Conservation (phyloP, 2,888 invertebrate genomes). For the Agonopterix alstromeriana region DNA sequence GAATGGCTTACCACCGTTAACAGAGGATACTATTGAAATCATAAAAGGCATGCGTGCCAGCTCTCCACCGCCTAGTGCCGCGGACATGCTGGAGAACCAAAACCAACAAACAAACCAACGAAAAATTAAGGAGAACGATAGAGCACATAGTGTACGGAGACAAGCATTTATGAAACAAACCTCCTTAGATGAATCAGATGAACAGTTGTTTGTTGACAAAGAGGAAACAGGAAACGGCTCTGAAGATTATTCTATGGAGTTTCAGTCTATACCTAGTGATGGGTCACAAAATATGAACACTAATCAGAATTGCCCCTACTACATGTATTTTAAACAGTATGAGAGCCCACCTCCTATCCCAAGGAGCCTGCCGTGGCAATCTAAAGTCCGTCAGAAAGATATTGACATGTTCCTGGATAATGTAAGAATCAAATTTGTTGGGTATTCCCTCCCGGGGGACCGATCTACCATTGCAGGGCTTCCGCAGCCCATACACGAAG, state of each 20-base stretch:
- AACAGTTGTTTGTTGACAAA: conserved; percentile 84
- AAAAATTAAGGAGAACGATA: conserved; percentile 68
- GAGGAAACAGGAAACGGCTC: conserved; percentile 79
- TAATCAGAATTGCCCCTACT: conserved; percentile 56
- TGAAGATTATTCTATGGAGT: conserved; percentile 79
- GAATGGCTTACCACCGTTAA: conserved; percentile 83
- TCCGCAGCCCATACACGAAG: conserved; percentile 98
- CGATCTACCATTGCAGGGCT: conserved; percentile 93
- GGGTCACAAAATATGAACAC: conserved; percentile 47
- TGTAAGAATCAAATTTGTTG: conserved; percentile 96
- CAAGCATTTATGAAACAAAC: conserved; percentile 94
- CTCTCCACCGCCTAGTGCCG: conserved; percentile 95
- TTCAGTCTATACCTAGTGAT: conserved; percentile 70
- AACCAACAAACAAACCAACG: conserved; percentile 81
- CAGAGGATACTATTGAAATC: conserved; percentile 97
- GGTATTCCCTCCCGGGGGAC: conserved; percentile 93
- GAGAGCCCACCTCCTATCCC: conserved; percentile 66
- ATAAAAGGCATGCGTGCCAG: conserved; percentile 95
- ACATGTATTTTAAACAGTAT: conserved; percentile 63
- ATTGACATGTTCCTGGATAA: conserved; percentile 94
- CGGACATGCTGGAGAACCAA: conserved; percentile 91
- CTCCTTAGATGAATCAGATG: conserved; percentile 88
- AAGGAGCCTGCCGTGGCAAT: conserved; percentile 93
- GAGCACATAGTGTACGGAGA: conserved; percentile 78
- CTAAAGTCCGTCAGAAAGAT: conserved; percentile 96